Conservation (phyloP, 2,888 invertebrate species). For the Serripes groenlandicus region DNA sequence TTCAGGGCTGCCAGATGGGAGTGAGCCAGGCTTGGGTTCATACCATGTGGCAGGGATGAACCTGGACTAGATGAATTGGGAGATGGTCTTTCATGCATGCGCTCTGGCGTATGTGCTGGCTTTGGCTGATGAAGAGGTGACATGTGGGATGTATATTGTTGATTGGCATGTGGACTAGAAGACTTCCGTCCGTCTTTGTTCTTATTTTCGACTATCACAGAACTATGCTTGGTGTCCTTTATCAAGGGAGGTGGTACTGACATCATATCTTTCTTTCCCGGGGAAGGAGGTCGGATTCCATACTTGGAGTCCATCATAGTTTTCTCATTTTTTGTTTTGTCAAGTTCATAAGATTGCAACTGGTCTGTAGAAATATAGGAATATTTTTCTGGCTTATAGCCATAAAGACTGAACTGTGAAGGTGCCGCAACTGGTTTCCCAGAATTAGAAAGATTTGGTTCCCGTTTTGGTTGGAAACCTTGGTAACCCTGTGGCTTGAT, state of each 20-base stretch:
- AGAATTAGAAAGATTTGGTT: constrained; percentile 31
- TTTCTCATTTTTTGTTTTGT: constrained; percentile 75
- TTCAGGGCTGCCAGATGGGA: constrained; percentile 74
- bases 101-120: constrained; percentile 80
- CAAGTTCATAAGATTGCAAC: constrained; percentile 81
- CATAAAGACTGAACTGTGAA: constrained; percentile 85
- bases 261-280: constrained; percentile 67
- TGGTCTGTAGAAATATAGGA: constrained; percentile 85
- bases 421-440: constrained; percentile 63
- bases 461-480: constrained; percentile 44
- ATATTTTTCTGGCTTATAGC: constrained; percentile 85
- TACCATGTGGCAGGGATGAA: constrained; percentile 68
- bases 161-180: constrained; percentile 69
- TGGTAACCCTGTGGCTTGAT: constrained; percentile 37
- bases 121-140: constrained; percentile 79
- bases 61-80: constrained; percentile 72
- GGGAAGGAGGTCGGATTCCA: constrained; percentile 61
- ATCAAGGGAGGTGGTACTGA: constrained; percentile 78
- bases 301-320: constrained; percentile 64
- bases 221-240: constrained; percentile 79
- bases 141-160: constrained; percentile 66
- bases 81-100: constrained; percentile 64
- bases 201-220: constrained; percentile 84
- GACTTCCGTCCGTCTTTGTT: constrained; percentile 68
- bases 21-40: constrained; percentile 70